Percentiles rank a stretch among this genome's conserved stretches.
These are phyloP conservation scores for Limanda limanda DNA, from an alignment of 2,113 vertebrate species.

Conservation along the genomic window DNA sequence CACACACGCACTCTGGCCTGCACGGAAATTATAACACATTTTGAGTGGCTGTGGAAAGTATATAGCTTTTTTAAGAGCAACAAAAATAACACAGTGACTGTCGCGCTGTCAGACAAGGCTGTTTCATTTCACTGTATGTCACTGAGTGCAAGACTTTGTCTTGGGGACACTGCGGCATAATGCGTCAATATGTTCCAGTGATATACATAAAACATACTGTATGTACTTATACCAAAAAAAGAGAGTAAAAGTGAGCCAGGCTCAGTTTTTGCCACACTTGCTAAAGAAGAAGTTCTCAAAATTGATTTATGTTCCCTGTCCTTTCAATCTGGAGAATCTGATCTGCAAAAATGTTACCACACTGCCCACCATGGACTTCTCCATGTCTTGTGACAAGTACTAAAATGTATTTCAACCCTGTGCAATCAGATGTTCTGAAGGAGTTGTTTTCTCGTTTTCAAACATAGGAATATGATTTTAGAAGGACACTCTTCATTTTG, in stretches of 20 bases:
- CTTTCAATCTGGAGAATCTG: not conserved
- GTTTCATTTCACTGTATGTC: slow-evolving; percentile 66
- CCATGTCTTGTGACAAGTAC: not conserved
- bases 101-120: slow-evolving; percentile 59
- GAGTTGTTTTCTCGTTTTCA: slow-evolving; percentile 12
- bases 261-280: not conserved
- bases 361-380: not conserved
- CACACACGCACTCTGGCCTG: slow-evolving; percentile 38
- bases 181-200: slow-evolving; percentile 17
- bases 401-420: not conserved
- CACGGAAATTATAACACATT: slow-evolving; percentile 76
- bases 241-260: not conserved
- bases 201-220: slow-evolving; percentile 12
- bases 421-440: slow-evolving; percentile 9
- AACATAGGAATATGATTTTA: slow-evolving; percentile 27
- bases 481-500: not conserved
- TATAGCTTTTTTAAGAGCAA: slow-evolving; percentile 62
- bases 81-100: slow-evolving; percentile 74
- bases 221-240: slow-evolving; percentile 1
- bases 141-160: slow-evolving; percentile 66
- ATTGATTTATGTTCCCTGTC: not conserved
- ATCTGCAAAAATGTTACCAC: not conserved
- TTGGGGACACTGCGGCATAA: slow-evolving; percentile 40
- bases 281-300: not conserved
- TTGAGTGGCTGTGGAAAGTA: slow-evolving; percentile 71